phyloP scores from a whole-genome alignment of 2,797 vertebrate species.

The Enteromius anoplus region DNA sequence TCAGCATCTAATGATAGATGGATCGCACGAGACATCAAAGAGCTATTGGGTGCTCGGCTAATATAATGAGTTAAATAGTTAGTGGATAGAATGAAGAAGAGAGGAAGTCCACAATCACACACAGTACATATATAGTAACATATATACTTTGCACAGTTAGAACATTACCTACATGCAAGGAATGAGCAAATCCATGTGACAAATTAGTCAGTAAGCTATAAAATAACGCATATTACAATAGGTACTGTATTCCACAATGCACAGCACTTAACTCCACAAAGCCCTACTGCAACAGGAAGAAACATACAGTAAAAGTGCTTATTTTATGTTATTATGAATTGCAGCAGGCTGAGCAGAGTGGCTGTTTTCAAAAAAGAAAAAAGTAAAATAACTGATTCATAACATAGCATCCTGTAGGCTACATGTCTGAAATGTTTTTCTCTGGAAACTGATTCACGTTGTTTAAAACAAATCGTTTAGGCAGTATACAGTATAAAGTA shows the following conservation, averaged over 20 bases:
- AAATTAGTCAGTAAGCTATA: neutral
- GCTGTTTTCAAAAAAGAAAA: neutral
- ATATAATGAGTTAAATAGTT: slow-evolving; percentile 40
- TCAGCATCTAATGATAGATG: slow-evolving; percentile 41
- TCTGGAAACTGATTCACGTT: too few relatives aligned
- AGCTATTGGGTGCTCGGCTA: slow-evolving; percentile 41
- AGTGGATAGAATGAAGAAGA: slow-evolving; percentile 14
- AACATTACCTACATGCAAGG: neutral
- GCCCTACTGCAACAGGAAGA: neutral
- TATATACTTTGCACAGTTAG: neutral
- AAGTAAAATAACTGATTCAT: neutral
- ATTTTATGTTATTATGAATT: neutral
- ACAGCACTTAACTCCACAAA: neutral
- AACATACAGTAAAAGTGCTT: neutral
- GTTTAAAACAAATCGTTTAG: neutral
- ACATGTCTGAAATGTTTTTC: neutral
- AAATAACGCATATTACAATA: neutral
- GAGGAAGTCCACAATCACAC: neutral
- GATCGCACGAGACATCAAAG: slow-evolving; percentile 41
- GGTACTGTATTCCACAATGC: neutral
- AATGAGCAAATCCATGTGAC: neutral
- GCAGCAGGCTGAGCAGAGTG: neutral
- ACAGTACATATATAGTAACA: neutral
- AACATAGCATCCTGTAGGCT: neutral
- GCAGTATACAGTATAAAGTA: neutral